Base-by-base conservation (phyloP, 2,113 vertebrate species). In the Alexandromys fortis region DNA sequence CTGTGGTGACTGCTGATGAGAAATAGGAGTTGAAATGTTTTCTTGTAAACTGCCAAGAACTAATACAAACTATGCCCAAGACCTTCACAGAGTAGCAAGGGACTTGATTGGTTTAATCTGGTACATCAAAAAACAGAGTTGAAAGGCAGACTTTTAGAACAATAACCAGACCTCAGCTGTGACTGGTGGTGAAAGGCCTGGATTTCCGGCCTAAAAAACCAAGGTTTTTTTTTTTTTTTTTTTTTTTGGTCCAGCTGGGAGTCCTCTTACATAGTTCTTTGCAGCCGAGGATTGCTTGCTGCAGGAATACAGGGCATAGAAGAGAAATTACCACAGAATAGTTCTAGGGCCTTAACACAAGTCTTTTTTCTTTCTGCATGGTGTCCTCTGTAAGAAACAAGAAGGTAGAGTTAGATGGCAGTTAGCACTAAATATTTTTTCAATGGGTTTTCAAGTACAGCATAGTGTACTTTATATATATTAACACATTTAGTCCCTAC, bases 1-100 rank as follows among this genome's bases (percentile, higher is more conserved):
- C 28, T 92, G 86, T 96, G 83, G 86, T 96, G 52, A 81, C 47
- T 89, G 3, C 95, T 96, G 91, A 82, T 92, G 94, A 96, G 72
- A 95, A 96, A 94, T 97, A 63, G 73, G 63, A 61, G 13, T 92
- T 92, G 76, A 91, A 96, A 65, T 95, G 55, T 79, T 96, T 97
- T 95, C n/a, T 93, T 95, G 30, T 55, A 91, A 61, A 92, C 65
- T 96, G 79, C 78, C 65, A 94, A 91, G 93, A 79, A 94, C 86
- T 92, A 94, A 94, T 95, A 94, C 96, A 95, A 97, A 87, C 55
- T 92, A 14, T 67, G 70, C n/a, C 33, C 65, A 63, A 96, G 92
- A 68, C 55, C 63, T 95, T 95, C 73, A 61, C 35, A 92, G 77
- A 92, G 61, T 94, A 83, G 82, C 58, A 89, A 49, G 55, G 88